Evolutionary conservation across 2,888 invertebrate genomes (phyloP).

Genomic region (Thecocarcelia acutangulata): DNA sequence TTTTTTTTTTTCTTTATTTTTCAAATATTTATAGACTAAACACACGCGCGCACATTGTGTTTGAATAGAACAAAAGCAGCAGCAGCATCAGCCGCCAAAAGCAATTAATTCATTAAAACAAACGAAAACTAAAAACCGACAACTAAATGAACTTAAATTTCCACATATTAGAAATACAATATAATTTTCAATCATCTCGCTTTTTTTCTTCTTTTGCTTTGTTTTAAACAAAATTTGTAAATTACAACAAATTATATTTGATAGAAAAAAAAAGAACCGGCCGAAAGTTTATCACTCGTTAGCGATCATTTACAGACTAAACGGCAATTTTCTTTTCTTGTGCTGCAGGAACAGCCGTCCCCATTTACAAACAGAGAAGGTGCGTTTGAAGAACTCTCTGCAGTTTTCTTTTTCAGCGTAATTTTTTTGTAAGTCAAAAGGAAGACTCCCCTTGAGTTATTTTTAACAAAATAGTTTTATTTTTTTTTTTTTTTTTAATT

Average conservation of each 20-base stretch:
- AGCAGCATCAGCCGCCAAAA: slow-evolving; percentile 55
- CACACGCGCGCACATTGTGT: slow-evolving; percentile 63
- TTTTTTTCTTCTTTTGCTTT: slow-evolving; percentile 41
- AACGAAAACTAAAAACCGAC: slow-evolving; percentile 8
- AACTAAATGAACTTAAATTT: slow-evolving; percentile 48
- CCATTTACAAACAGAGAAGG: slow-evolving; percentile 39
- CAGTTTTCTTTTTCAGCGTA: slow-evolving; percentile 10
- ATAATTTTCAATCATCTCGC: slow-evolving; percentile 41
- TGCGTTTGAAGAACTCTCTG: slow-evolving; percentile 31
- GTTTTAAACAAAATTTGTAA: slow-evolving; percentile 53
- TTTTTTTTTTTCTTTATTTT: slow-evolving; percentile 19
- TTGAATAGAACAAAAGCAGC: slow-evolving; percentile 11
- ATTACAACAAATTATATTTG: slow-evolving; percentile 13
- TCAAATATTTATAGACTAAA: slow-evolving; percentile 62
- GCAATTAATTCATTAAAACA: slow-evolving; percentile 68
- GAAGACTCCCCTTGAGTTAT: slow-evolving; percentile 51
- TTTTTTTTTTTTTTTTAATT: background rate
- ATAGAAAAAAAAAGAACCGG: slow-evolving; percentile 8
- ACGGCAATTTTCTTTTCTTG: slow-evolving; percentile 41
- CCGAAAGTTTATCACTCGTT: slow-evolving; percentile 52
- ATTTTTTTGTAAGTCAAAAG: background rate
- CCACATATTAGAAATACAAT: slow-evolving; percentile 22
- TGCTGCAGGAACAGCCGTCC: slow-evolving; percentile 3
- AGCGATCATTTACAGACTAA: slow-evolving; percentile 66
- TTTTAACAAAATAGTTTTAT: slow-evolving; percentile 44